These are phyloP conservation scores for Pelobates fuscus DNA, from an alignment of 2,113 vertebrate species.

Conservation along the genomic window DNA sequence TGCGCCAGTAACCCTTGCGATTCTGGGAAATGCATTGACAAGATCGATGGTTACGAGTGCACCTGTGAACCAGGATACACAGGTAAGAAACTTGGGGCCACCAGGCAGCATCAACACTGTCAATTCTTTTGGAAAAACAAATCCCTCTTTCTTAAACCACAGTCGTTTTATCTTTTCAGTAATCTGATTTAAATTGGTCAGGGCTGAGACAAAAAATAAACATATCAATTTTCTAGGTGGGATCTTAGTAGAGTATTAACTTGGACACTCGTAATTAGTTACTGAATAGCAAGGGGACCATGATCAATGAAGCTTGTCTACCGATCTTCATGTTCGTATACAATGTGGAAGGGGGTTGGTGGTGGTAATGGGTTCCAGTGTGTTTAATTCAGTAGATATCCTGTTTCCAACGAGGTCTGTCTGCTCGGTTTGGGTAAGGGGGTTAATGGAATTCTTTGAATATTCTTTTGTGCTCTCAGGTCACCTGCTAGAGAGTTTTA, in stretches of 20 bases:
- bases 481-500: background rate
- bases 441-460: conserved; percentile 61
- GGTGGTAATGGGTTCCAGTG: conserved; percentile 35
- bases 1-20: conserved; percentile 89
- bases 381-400: conserved; percentile 64
- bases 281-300: too few species aligned
- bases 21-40: conserved; percentile 90
- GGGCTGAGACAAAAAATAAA: too few species aligned
- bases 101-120: too few species aligned
- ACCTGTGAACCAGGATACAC: conserved; percentile 87
- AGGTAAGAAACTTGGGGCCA: conserved; percentile 67
- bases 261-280: too few species aligned
- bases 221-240: too few species aligned
- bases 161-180: too few species aligned
- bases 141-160: too few species aligned
- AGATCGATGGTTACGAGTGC: conserved; percentile 90
- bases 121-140: too few species aligned
- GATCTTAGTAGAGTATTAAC: too few species aligned
- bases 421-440: conserved; percentile 66
- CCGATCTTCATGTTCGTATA: too few species aligned
- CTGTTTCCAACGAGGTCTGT: conserved; percentile 60
- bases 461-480: conserved; percentile 17
- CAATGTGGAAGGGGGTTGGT: background rate
- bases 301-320: too few species aligned
- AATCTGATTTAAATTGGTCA: too few species aligned